A percentile compares a stretch with the other conserved stretches of the same genome.
These are phyloP conservation scores for Spinus pinus DNA, from an alignment of 2,797 vertebrate species.

Conservation along the genomic window DNA sequence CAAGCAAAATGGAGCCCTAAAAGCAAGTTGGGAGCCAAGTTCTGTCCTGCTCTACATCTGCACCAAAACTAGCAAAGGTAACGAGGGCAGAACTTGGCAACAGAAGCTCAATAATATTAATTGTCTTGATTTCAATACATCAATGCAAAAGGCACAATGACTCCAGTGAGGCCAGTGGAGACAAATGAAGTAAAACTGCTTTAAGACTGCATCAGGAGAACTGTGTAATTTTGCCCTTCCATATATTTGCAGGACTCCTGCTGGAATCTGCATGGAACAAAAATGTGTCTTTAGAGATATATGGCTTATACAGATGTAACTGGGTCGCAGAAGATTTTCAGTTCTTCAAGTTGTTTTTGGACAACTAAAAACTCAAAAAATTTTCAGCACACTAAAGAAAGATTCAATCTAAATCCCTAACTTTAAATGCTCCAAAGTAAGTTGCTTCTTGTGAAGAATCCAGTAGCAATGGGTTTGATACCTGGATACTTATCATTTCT, in stretches of 20 bases:
- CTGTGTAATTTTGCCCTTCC: not conserved
- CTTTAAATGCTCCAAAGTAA: conserved; percentile 93
- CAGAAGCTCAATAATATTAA: not conserved
- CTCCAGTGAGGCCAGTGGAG: not conserved
- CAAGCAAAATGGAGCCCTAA: not conserved
- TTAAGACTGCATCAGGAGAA: not conserved
- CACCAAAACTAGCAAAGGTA: not conserved
- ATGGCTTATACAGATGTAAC: not conserved
- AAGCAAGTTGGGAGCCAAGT: not conserved
- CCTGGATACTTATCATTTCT: conserved; percentile 88
- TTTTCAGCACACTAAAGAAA: not conserved
- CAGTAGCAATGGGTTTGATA: conserved; percentile 88
- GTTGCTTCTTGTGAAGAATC: conserved; percentile 88
- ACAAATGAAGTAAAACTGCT: not conserved
- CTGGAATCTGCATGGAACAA: not conserved
- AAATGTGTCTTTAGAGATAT: not conserved
- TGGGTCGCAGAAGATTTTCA: not conserved
- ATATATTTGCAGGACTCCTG: rapidly evolving
- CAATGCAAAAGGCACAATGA: not conserved
- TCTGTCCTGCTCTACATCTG: not conserved
- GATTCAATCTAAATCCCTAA: conserved; percentile 84
- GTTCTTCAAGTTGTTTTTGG: conserved; percentile 53
- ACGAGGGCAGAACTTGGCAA: not conserved
- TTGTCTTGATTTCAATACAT: not conserved
- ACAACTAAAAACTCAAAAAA: not conserved